Evolutionary conservation across 2,888 invertebrate species (phyloP).

Genomic region (Gastrophysa polygoni): DNA sequence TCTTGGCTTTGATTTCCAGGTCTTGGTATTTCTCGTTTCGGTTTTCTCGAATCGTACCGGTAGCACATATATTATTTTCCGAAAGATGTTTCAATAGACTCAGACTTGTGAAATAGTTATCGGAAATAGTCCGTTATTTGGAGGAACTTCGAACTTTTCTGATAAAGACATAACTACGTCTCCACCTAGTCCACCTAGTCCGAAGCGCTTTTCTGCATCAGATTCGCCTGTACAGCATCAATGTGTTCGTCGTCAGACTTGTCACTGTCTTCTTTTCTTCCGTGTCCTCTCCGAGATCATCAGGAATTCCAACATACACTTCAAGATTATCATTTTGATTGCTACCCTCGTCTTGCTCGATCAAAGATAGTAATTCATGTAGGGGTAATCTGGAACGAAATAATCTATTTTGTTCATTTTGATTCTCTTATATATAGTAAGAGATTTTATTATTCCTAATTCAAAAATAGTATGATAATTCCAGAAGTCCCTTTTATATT

Average conservation of each 20-base stretch:
- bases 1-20: conserved; percentile 17
- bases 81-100: conserved; percentile 4
- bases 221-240: not conserved
- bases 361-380: not conserved
- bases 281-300: no score
- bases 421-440: not conserved
- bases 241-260: no score
- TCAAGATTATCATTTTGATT: no score
- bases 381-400: not conserved
- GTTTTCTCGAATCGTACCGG: conserved; percentile 25
- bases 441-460: not conserved
- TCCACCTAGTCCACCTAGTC: conserved; percentile 11
- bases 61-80: conserved; percentile 15
- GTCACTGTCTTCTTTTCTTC: no score
- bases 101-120: conserved; percentile 14
- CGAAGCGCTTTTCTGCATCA: conserved; percentile 8
- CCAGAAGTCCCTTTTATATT: not conserved
- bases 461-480: not conserved
- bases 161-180: conserved; percentile 10
- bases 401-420: not conserved
- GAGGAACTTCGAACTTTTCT: not conserved
- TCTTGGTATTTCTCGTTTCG: conserved; percentile 13
- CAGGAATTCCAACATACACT: no score
- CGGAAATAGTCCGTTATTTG: conserved; percentile 12
- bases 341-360: no score